Conservation (phyloP, 1,140 invertebrate genomes). For the Dendrolimus kikuchii region DNA sequence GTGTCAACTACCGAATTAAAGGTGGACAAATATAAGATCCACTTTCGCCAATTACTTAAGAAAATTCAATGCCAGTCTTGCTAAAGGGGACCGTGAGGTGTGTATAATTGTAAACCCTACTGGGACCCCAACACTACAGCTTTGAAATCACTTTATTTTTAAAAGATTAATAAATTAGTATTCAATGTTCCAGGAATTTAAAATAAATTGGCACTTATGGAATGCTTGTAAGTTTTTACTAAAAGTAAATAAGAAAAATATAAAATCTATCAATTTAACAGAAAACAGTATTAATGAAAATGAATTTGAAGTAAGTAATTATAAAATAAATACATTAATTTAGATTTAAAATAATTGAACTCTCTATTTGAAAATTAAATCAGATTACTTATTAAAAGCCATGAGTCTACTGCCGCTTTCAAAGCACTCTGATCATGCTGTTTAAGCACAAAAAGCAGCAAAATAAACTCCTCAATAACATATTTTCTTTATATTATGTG, state of each 20-base stretch:
- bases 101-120: conserved; percentile 13
- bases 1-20: too few relatives aligned
- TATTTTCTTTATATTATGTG: too few relatives aligned
- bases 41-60: conserved; percentile 58
- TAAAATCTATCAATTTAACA: too few relatives aligned
- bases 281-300: too few relatives aligned
- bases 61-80: conserved; percentile 45
- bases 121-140: too few relatives aligned
- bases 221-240: conserved; percentile 49
- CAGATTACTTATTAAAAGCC: too few relatives aligned
- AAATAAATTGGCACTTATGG: conserved; percentile 61
- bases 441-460: too few relatives aligned
- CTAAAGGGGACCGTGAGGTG: conserved; percentile 37
- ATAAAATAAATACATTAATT: not conserved
- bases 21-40: conserved; percentile 61
- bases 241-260: conserved; percentile 33
- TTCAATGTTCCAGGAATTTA: conserved; percentile 35
- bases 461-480: too few relatives aligned
- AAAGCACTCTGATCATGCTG: too few relatives aligned
- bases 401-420: too few relatives aligned
- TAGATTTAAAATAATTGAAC: too few relatives aligned
- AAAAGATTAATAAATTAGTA: not conserved
- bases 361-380: too few relatives aligned
- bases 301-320: conserved; percentile 8
- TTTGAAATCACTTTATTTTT: not conserved